Base-by-base conservation (phyloP, 2,113 vertebrate genomes). In the Dicaeum eximium region DNA sequence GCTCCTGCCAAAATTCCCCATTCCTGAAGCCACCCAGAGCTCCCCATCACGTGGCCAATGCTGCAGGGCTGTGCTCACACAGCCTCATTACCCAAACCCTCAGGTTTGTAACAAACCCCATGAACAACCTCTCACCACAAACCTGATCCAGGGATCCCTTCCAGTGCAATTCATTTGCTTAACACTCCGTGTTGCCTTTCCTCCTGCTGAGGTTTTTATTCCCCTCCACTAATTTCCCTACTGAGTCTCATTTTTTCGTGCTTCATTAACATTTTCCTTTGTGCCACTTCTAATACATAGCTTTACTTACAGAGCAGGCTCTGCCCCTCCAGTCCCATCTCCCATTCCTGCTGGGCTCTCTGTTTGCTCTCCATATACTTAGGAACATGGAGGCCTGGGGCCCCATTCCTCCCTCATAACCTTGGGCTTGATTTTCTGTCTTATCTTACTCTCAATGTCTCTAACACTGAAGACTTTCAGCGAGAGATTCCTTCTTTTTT, bases 41-140 rank as follows among this genome's bases (percentile, higher is more conserved):
- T 64, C 33, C 11, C 23, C 30, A 4, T 9, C 11, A 2, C 0
- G 1, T 0, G n/a, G n/a, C n/a, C n/a, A n/a, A n/a, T n/a, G n/a
- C n/a, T n/a, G n/a, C 3, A 0, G 56, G 23, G 38, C 73, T 67
- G 37, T 48, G 22, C 28, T 24, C 0, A 0, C 42, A 7, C 42
- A 50, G 24, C 18, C 33, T 60, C 57, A 13, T 40, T 27, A 6
- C 3, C 38, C n/a, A n/a, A n/a, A n/a, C 27, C 15, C 37, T 2
- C 2, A 2, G 11, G 21, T 16, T 65, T 61, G 75, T 51, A 48
- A 71, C 28, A 71, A 72, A 67, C 53, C 8, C 1, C 35, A 31
- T 0, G 1, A 75, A 82, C 15, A 60, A 4, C 44, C 60, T 78
- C 40, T 71, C 66, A n/a, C 21, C 37, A 21, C 65, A 64, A 50